Conservation (phyloP, 2,888 invertebrate species). For the Laspeyria flexula region DNA sequence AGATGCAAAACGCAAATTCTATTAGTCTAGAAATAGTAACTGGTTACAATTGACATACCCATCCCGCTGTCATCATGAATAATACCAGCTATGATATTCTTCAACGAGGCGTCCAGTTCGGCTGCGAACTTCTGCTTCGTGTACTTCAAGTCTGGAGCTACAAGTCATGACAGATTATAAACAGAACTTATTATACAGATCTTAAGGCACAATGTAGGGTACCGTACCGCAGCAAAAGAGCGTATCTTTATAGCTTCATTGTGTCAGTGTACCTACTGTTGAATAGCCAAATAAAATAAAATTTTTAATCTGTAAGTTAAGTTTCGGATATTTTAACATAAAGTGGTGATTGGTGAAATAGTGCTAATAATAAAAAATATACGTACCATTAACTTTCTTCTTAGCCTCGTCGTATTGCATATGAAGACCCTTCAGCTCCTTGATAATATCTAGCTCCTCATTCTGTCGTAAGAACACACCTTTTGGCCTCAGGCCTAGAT, state of each 20-base stretch:
- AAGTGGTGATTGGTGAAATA: no score
- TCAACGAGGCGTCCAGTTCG: constrained; percentile 54
- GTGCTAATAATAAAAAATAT: neutral
- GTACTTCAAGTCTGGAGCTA: constrained; percentile 50
- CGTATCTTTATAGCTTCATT: no score
- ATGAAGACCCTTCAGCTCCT: constrained; percentile 50
- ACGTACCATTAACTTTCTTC: constrained; percentile 43
- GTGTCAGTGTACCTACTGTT: no score
- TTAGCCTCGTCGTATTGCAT: constrained; percentile 54
- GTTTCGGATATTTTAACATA: no score
- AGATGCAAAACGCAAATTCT: no score
- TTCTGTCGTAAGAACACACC: constrained; percentile 67
- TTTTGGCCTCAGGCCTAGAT: constrained; percentile 52
- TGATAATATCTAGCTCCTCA: constrained; percentile 63
- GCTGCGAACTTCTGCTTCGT: constrained; percentile 45
- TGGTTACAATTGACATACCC: no score
- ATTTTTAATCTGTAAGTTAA: no score
- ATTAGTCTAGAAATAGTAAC: no score
- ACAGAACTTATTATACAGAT: no score
- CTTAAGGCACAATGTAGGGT: no score
- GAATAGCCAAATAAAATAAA: no score
- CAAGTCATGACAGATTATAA: neutral
- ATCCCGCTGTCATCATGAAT: constrained; percentile 22
- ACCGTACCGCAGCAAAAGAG: no score
- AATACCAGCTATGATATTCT: constrained; percentile 54